phyloP scores from a whole-genome alignment of 2,797 vertebrate genomes.

The Urocyon cinereoargenteus region DNA sequence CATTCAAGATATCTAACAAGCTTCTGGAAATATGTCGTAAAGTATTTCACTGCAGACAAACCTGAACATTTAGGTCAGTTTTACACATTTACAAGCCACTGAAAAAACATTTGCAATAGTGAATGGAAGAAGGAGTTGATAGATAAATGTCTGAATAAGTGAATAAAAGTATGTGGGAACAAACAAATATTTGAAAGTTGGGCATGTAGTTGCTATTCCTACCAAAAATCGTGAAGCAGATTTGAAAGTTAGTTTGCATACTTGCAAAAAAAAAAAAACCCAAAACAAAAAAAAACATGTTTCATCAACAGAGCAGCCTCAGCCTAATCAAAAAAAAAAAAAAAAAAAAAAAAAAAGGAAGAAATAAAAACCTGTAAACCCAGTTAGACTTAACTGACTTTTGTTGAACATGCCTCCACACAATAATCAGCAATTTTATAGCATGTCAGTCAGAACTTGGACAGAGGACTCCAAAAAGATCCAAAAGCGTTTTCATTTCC shows the following conservation, averaged over 20 bases:
- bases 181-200: neutral
- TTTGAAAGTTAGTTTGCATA: conserved; percentile 1
- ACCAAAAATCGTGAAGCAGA: neutral
- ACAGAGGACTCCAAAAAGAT: neutral
- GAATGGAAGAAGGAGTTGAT: neutral
- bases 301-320: neutral
- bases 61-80: neutral
- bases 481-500: neutral
- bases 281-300: neutral
- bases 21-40: neutral
- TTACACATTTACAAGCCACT: neutral
- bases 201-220: neutral
- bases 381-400: neutral
- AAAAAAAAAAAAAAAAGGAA: neutral
- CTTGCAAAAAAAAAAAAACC: neutral
- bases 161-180: neutral
- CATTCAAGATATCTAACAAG: neutral
- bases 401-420: neutral
- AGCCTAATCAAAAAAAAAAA: neutral
- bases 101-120: neutral
- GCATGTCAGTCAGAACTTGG: neutral
- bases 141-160: neutral
- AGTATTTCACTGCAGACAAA: neutral
- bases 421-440: neutral
- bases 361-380: neutral